These are phyloP conservation scores for Pemphredon lugubris DNA, from an alignment of 2,888 invertebrate genomes.

Conservation along the genomic window DNA sequence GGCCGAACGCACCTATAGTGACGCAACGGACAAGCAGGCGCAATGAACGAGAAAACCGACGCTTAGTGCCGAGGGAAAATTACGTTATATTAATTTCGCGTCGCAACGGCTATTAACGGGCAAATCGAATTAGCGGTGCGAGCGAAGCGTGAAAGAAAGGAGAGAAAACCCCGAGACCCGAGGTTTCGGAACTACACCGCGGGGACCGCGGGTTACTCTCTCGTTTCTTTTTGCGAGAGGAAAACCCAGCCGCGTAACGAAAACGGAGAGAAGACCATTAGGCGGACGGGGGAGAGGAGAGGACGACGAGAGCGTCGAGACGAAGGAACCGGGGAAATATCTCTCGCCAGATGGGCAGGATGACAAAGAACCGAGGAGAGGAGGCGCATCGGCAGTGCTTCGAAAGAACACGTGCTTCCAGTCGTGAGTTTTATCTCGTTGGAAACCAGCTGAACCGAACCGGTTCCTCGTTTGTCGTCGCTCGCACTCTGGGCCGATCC, in stretches of 20 bases:
- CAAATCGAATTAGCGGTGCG: neutral
- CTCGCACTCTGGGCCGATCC: conserved; percentile 30
- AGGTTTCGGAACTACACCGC: neutral
- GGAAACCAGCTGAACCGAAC: conserved; percentile 56
- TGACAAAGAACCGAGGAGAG: conserved; percentile 34
- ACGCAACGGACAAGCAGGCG: conserved; percentile 3
- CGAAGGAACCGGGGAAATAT: conserved; percentile 35
- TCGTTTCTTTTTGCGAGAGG: neutral
- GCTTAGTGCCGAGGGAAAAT: neutral
- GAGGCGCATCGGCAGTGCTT: conserved; percentile 15
- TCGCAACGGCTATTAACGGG: neutral
- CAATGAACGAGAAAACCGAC: conserved; percentile 8
- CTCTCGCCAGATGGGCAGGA: conserved; percentile 32
- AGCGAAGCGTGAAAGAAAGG: conserved; percentile 3
- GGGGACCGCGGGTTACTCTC: neutral
- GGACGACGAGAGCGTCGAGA: conserved; percentile 17
- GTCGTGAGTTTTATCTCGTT: conserved; percentile 44
- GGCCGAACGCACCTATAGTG: conserved; percentile 1
- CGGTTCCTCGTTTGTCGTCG: conserved; percentile 54
- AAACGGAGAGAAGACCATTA: conserved; percentile 6
- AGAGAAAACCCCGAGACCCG: neutral
- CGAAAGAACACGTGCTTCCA: conserved; percentile 51
- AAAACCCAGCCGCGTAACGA: neutral
- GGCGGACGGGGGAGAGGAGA: conserved; percentile 1
- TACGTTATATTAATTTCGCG: neutral